Base-by-base conservation (phyloP, 2,888 invertebrate species). In the Tupiocoris notatus region DNA sequence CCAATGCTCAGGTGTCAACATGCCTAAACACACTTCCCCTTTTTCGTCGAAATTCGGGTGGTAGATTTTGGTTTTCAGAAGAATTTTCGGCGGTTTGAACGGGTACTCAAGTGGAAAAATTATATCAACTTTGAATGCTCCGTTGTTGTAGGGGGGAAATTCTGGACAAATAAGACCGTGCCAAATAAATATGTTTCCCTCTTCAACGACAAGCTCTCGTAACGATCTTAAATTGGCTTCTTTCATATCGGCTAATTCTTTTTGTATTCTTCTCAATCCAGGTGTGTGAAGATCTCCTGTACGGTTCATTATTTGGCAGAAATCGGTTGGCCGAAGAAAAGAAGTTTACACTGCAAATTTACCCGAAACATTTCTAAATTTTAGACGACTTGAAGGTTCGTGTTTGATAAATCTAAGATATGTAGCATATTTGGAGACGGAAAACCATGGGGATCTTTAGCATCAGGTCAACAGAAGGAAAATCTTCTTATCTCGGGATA, bases 11-110 rank as follows among this genome's bases (percentile, higher is more conserved):
- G 88, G 85, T 80, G 85, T 86, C 78, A 88, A 87, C 75, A 89
- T 88, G 1, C 88, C 88, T 80, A 89, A 83, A 83, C 89, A 89
- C 20, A 89, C 83, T 82, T 89, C 88, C 20, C 89, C 89, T 81
- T 89, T 88, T 81, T 89, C 89, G 82, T 89, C 89, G 79, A 89
- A 85, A 82, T 89, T 89, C 16, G 89, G 89, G 83, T 89, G 89
- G 81, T 89, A 89, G 77, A 89, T 89, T 83, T 88, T 88, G 17
- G 89, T 89, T 81, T 86, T 86, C 82, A 89, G 89, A 75, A 85
- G 86, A 66, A 89, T 85, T 83, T 88, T 88, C 22, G 89, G 89
- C 59, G 89, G 89, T 81, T 89, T 89, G 83, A 89, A 89, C 17
- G 89, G 89, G 82, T 89, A 89, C 81, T 89, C 89, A 65, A 88